Evolutionary conservation across 2,888 invertebrate species (phyloP), one percentile per base, ranked within the genome.

Genomic region (Synergus laeviventris): DNA sequence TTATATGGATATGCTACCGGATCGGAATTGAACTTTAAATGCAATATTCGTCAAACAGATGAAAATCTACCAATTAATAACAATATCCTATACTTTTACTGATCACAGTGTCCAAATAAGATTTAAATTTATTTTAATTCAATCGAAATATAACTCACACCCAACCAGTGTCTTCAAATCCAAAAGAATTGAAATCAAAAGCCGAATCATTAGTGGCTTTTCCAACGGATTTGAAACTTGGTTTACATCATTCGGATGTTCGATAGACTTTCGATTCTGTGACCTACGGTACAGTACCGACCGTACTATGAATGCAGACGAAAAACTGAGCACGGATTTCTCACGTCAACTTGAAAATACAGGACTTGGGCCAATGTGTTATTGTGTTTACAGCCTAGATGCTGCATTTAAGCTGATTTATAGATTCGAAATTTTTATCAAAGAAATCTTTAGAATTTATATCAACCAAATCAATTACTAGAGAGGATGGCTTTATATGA

Each of bases 321-420:
- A 49, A 70, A 49, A 70, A 45, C n/a, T 24, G 45, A 18, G 39
- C 9, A 64, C 12, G 21, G 42, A 49, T 49, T 70, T 49, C 49
- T 49, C 49, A 70, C 49, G 49, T 70, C 49, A 31, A n/a, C n/a
- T 38, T n/a, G 31, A n/a, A n/a, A 70, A n/a, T 18, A n/a, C 49
- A 36, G n/a, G n/a, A 24, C 66, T 70, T 18, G 70, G 18, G 49
- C 70, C 70, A 70, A 70, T 70, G 49, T n/a, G n/a, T n/a, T n/a
- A n/a, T n/a, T n/a, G n/a, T n/a, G n/a, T n/a, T 11, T n/a, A 21
- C 18, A 56, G 14, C 18, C 11, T 18, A 21, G 21, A 56, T 56
- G 21, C 18, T 54, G 8, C 1, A 54, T 54, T 54, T 18, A 1
- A 54, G 3, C 11, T 54, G 11, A 54, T 54, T 9, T 18, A 18